Conservation (phyloP, 2,888 invertebrate genomes). For the Antheraea assamensis region DNA sequence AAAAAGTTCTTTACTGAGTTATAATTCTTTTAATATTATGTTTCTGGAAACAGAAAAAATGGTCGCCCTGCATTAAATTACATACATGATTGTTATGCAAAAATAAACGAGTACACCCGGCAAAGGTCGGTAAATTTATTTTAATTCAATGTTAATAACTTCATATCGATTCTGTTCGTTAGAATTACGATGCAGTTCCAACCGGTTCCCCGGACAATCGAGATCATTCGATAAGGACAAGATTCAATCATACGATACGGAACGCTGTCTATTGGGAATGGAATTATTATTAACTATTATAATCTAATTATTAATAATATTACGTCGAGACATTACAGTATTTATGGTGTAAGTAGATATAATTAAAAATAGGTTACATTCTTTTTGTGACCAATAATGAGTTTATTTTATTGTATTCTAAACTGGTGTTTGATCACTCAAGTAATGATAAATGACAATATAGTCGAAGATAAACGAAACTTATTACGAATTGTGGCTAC, state of each 20-base stretch:
- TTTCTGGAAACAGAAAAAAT: background rate
- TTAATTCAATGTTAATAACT: conserved; percentile 73
- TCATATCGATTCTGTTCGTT: conserved; percentile 53
- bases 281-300: conserved; percentile 7
- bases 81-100: conserved; percentile 71
- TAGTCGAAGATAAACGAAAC: background rate
- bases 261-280: background rate
- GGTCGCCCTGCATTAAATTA: conserved; percentile 29
- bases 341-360: background rate
- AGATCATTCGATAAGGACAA: conserved; percentile 21
- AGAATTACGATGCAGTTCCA: conserved; percentile 25
- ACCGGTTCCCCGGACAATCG: conserved; percentile 53
- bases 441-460: background rate
- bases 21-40: conserved; percentile 36
- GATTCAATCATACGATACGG: conserved; percentile 8
- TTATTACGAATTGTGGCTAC: background rate
- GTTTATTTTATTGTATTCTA: background rate
- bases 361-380: background rate
- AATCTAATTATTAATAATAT: conserved; percentile 1
- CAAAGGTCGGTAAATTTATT: conserved; percentile 65
- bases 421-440: background rate
- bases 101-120: conserved; percentile 52
- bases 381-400: background rate
- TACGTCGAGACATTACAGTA: background rate
- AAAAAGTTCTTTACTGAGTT: background rate